Evolutionary conservation across 35 echinoderm and acorn worm genomes (phyloP), one percentile per base, ranked within the genome.

Genomic region (Stichopus chloronotus): DNA sequence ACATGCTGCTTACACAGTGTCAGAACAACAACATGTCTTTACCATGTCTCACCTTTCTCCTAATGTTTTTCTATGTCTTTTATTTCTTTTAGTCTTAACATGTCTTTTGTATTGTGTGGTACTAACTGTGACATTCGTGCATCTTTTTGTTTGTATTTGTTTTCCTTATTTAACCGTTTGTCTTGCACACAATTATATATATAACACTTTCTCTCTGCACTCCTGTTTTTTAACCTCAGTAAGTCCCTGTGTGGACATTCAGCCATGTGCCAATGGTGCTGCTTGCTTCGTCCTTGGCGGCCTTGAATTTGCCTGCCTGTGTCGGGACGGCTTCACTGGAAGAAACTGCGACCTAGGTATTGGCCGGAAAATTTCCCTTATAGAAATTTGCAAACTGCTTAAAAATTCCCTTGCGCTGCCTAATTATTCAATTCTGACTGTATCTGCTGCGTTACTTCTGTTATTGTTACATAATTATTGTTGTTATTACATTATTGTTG

Each of bases 201-300:
- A n/a, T 74, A 74, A 74, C 69, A 74, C 17, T n/a, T 43, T 43
- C 30, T 74, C 17, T 74, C 69, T 74, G 69, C 69, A 74, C 12
- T 74, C 19, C 12, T 79, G 8, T 24, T 23, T 79, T 77, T 91
- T 79, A 57, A 59, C 52, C 72, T 53, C 90, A 91, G 90, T 91
- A 78, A 91, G 76, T 79, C 90, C 90, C n/a, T 91, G 90, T 10
- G 55, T 89, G 23, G 65, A 79, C 76, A 91, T 91, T 78, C 22
- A 91, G 72, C 90, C 90, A 78, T 91, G 90, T 77, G 24, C 9
- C 16, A 91, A 91, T 79, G 90, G 90, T 56, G 90, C 90, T 72
- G 69, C 76, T 77, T 91, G 90, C 30, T 77, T 91, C 90, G 52
- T 20, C 20, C 54, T 58, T 25, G 72, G 69, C 7, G 90, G 76